Conservation (phyloP, 2,797 vertebrate species). For the Arnoldichthys spilopterus region DNA sequence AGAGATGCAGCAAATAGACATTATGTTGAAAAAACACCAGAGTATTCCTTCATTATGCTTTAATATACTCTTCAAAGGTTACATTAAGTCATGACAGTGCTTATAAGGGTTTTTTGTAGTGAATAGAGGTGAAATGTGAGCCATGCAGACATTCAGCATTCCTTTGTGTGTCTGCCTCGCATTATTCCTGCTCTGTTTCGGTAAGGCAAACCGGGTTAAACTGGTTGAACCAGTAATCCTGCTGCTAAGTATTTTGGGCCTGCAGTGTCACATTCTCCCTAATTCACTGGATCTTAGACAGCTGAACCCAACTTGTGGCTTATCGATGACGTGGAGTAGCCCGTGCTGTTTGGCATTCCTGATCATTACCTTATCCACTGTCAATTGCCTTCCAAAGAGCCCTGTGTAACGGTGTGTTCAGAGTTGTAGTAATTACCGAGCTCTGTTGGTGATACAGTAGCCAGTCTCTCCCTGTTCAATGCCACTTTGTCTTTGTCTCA, state of each 20-base stretch:
- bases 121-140: slow-evolving; percentile 51
- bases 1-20: neutral
- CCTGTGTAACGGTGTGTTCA: neutral
- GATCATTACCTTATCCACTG: neutral
- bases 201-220: slow-evolving; percentile 39
- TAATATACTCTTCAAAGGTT: slow-evolving; percentile 3
- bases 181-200: slow-evolving; percentile 34
- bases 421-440: neutral
- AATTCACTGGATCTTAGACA: slow-evolving; percentile 34
- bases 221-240: slow-evolving; percentile 53
- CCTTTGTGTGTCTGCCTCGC: slow-evolving; percentile 45
- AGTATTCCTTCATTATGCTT: too few relatives aligned
- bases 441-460: neutral
- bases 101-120: slow-evolving; percentile 20
- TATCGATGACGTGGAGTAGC: neutral
- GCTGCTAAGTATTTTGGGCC: slow-evolving; percentile 48
- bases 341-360: neutral
- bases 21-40: neutral
- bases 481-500: neutral
- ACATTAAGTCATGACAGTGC: slow-evolving; percentile 20
- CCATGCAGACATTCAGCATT: slow-evolving; percentile 62
- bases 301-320: neutral
- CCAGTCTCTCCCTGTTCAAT: neutral
- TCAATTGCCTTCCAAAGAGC: too few relatives aligned
- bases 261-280: slow-evolving; percentile 49